Evolutionary conservation across 2,888 invertebrate genomes (phyloP).

Genomic region (Heliconius ethilla): DNA sequence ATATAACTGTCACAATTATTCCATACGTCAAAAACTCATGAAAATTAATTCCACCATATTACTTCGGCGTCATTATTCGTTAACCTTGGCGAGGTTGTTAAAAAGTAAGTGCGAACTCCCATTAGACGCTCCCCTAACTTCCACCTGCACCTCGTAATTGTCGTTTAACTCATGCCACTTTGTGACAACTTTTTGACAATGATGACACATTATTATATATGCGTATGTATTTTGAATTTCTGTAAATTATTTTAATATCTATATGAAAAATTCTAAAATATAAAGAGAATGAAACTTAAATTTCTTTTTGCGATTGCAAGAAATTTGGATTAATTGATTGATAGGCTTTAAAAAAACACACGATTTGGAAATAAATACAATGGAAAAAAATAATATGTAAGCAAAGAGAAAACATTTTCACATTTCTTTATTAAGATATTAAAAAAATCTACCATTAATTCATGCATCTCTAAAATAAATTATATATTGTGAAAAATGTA

Average conservation of each 20-base stretch:
- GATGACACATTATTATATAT: neutral
- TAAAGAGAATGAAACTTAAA: neutral
- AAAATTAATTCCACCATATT: constrained; percentile 36
- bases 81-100: constrained; percentile 62
- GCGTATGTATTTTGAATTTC: constrained; percentile 7
- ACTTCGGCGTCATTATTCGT: constrained; percentile 36
- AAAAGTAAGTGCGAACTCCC: constrained; percentile 68
- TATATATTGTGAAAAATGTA: no score
- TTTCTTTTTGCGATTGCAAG: neutral
- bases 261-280: neutral
- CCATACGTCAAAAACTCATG: constrained; percentile 15
- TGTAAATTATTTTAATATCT: neutral
- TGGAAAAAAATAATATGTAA: neutral
- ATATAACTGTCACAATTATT: constrained; percentile 6
- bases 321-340: neutral
- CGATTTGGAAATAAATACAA: neutral
- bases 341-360: neutral
- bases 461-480: no score
- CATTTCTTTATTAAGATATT: no score
- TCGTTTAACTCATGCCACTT: constrained; percentile 42
- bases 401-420: neutral
- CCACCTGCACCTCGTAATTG: constrained; percentile 49
- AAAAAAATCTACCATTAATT: no score
- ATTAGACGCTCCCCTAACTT: constrained; percentile 52
- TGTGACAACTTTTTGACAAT: constrained; percentile 28